phyloP scores from a whole-genome alignment of 2,797 vertebrate genomes.

The Oryzias sinensis region DNA sequence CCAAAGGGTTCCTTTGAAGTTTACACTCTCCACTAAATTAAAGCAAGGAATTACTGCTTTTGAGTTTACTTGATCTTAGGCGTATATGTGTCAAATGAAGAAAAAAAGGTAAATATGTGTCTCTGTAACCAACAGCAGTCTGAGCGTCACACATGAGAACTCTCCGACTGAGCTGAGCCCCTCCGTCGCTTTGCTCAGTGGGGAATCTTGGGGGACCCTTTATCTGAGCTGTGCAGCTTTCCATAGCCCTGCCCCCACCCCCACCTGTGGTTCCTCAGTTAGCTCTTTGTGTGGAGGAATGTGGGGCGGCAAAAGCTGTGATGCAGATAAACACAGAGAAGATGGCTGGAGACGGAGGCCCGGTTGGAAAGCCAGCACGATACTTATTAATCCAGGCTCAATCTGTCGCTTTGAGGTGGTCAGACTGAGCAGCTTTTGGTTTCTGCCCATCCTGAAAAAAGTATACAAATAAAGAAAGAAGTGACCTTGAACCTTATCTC shows the following conservation, averaged over 20 bases:
- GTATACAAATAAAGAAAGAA: constrained; percentile 34
- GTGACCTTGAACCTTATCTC: constrained; percentile 43
- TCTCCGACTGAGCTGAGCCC: constrained; percentile 54
- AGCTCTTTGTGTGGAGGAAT: constrained; percentile 66
- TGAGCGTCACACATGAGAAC: constrained; percentile 62
- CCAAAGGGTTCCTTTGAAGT: constrained; percentile 69
- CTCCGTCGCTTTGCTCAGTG: constrained; percentile 60
- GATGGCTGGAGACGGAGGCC: constrained; percentile 57
- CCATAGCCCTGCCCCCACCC: constrained; percentile 32
- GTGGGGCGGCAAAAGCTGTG: constrained; percentile 48
- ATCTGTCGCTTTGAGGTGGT: constrained; percentile 41
- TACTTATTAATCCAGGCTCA: constrained; percentile 66
- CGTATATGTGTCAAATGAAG: neutral
- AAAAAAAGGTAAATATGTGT: constrained; percentile 31
- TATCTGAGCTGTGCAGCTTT: constrained; percentile 74
- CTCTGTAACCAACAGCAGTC: constrained; percentile 50
- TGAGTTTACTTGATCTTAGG: constrained; percentile 56
- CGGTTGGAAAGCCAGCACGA: constrained; percentile 42
- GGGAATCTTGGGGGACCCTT: constrained; percentile 68
- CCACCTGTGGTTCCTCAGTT: constrained; percentile 44
- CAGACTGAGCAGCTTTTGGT: constrained; percentile 16
- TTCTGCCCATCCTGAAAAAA: constrained; percentile 22
- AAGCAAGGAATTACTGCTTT: constrained; percentile 57
- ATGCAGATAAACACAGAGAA: constrained; percentile 59
- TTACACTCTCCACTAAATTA: constrained; percentile 60